These are phyloP conservation scores for Syrmaticus mikado DNA, from an alignment of 2,113 vertebrate genomes.

Conservation along the genomic window DNA sequence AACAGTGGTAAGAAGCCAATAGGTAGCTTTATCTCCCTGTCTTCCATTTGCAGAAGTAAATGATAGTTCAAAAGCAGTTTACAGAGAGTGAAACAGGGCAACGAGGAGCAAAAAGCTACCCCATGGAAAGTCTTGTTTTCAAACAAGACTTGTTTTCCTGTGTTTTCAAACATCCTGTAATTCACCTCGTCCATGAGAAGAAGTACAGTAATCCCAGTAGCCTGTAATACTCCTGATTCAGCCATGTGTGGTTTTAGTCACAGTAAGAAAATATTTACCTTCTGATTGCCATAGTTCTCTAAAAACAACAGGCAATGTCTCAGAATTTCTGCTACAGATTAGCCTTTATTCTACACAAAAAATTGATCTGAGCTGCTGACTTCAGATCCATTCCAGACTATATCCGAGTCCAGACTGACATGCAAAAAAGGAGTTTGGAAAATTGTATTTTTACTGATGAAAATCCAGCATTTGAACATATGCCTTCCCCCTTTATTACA, in stretches of 20 bases:
- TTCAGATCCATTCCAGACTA: not conserved
- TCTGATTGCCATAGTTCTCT: not conserved
- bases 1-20: not conserved
- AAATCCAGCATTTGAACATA: not conserved
- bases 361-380: not conserved
- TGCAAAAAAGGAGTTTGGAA: not conserved
- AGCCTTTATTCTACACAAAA: not conserved
- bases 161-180: not conserved
- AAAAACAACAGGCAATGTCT: not conserved
- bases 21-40: not conserved
- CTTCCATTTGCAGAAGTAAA: not conserved
- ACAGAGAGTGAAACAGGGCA: not conserved
- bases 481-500: not conserved
- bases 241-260: accelerated
- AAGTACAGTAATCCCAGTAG: not conserved
- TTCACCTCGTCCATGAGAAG: not conserved
- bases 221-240: not conserved
- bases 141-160: too few relatives aligned
- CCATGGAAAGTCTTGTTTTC: not conserved
- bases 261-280: not conserved
- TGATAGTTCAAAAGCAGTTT: not conserved
- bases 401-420: not conserved
- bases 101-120: not conserved
- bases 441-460: not conserved
- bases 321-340: not conserved